Evolutionary conservation across 1,140 invertebrate genomes (phyloP).

Genomic region (Micrasema minimum): DNA sequence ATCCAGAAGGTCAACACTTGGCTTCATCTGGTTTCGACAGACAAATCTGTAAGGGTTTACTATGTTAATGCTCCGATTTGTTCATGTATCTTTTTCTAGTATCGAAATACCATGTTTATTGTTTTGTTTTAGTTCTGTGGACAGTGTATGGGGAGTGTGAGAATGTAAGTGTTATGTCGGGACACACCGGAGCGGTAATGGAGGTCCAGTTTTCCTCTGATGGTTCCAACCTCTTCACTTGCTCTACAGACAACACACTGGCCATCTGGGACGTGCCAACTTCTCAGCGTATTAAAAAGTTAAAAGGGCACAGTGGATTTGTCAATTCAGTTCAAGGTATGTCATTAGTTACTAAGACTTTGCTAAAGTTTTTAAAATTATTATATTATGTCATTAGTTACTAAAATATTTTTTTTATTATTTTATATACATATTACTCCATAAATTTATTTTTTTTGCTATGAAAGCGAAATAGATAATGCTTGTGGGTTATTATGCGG

Average conservation of each 20-base stretch:
- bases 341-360: no score
- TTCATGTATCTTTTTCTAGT: no score
- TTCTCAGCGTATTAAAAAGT: slow-evolving; percentile 88
- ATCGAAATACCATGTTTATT: no score
- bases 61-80: no score
- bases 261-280: slow-evolving; percentile 95
- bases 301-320: slow-evolving; percentile 92
- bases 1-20: slow-evolving; percentile 94
- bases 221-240: slow-evolving; percentile 89
- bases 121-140: slow-evolving; percentile 84
- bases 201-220: slow-evolving; percentile 97
- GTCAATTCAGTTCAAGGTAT: slow-evolving; percentile 83
- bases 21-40: slow-evolving; percentile 97
- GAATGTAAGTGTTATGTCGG: slow-evolving; percentile 91
- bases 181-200: slow-evolving; percentile 96
- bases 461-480: no score
- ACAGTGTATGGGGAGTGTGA: slow-evolving; percentile 98
- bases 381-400: no score
- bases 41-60: slow-evolving; percentile 86
- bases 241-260: slow-evolving; percentile 94
- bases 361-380: no score
- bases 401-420: no score
- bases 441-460: no score
- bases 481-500: no score
- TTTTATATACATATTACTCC: no score